These are phyloP conservation scores for Aurelia aurita complex sp. Pacific DNA, from an alignment of 30 jellyfish, hydroid and myxozoan species.

Conservation along the genomic window DNA sequence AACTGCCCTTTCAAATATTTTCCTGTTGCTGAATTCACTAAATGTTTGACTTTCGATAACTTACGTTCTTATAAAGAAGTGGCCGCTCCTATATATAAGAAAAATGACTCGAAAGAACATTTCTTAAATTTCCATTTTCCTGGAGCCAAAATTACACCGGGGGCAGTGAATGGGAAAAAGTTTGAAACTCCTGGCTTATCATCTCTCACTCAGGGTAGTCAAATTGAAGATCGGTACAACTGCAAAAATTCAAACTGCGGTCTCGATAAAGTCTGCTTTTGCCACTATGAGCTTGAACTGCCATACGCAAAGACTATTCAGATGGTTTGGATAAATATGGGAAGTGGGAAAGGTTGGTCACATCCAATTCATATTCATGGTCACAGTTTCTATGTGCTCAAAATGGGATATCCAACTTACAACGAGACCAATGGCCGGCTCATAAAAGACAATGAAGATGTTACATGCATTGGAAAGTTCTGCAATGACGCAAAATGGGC, in stretches of 20 bases:
- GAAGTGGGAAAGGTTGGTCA: conserved; percentile 95
- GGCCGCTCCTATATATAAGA: conserved; percentile 35
- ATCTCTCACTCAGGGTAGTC: conserved; percentile 75
- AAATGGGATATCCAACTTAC: conserved; percentile 81
- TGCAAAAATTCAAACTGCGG: conserved; percentile 85
- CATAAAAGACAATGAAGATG: conserved; percentile 63
- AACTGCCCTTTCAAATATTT: conserved; percentile 86
- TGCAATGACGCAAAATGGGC: conserved; percentile 88
- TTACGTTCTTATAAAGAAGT: conserved; percentile 52
- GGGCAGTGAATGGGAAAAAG: conserved; percentile 89
- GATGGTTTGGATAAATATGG: conserved; percentile 82
- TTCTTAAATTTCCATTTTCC: conserved; percentile 89
- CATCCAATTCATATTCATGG: conserved; percentile 94
- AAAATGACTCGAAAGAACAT: conserved; percentile 70
- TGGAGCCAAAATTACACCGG: conserved; percentile 85
- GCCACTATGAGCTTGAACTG: conserved; percentile 71
- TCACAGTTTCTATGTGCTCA: conserved; percentile 82
- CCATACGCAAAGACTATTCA: conserved; percentile 85
- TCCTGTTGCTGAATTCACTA: conserved; percentile 51
- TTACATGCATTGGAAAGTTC: conserved; percentile 79
- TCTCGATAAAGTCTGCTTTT: conserved; percentile 82
- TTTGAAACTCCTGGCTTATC: conserved; percentile 85
- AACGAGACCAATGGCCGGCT: conserved; percentile 75
- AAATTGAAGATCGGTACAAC: conserved; percentile 73
- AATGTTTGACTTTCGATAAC: conserved; percentile 69